Conservation (phyloP, 1,140 invertebrate species). For the Prorops nasuta region DNA sequence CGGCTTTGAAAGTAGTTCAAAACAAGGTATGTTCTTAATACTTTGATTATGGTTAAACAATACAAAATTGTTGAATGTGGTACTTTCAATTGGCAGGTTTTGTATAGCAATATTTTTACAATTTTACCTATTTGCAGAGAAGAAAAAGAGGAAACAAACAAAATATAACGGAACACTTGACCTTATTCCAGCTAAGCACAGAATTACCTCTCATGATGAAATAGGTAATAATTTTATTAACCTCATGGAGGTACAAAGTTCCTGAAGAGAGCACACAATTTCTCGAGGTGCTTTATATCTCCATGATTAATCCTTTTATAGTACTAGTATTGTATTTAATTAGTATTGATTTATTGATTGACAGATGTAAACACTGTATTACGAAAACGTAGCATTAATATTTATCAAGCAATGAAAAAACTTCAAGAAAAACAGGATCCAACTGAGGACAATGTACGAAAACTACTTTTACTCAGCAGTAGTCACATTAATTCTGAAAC, state of each 20-base stretch:
- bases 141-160: constrained; percentile 27
- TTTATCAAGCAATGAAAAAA: constrained; percentile 35
- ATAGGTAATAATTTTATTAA: constrained; percentile 21
- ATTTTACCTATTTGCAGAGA: constrained; percentile 18
- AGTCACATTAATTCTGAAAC: constrained; percentile 23
- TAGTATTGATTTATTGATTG: too few species aligned
- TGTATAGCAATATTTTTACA: not conserved
- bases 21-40: constrained; percentile 27
- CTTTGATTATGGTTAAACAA: too few species aligned
- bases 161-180: constrained; percentile 30
- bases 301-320: too few species aligned
- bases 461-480: constrained; percentile 36
- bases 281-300: too few species aligned
- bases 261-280: too few species aligned
- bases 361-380: too few species aligned
- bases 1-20: constrained; percentile 25
- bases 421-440: constrained; percentile 30
- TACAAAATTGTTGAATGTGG: too few species aligned
- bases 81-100: too few species aligned
- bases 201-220: constrained; percentile 27
- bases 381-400: too few species aligned
- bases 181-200: constrained; percentile 39
- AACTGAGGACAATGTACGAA: constrained; percentile 39
- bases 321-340: too few species aligned
- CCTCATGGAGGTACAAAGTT: not conserved